phyloP scores from a whole-genome alignment of 2,797 vertebrate genomes.

The Sebastiscus tertius region DNA sequence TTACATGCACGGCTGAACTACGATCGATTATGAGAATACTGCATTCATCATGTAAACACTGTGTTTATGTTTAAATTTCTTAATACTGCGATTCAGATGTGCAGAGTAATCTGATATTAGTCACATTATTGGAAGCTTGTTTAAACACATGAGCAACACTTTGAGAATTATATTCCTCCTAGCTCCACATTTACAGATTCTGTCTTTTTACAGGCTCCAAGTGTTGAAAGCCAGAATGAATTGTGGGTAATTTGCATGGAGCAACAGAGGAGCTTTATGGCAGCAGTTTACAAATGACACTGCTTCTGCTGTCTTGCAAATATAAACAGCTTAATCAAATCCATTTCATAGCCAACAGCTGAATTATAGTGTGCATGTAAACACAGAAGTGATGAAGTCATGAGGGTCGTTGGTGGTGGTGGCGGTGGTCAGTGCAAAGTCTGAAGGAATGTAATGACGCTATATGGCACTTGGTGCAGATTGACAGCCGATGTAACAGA shows the following conservation, averaged over 20 bases:
- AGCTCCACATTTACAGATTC: background rate
- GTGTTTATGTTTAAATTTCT: background rate
- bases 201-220: slow-evolving; percentile 1
- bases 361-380: slow-evolving; percentile 60
- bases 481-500: slow-evolving; percentile 71
- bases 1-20: slow-evolving; percentile 54
- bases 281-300: background rate
- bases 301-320: background rate
- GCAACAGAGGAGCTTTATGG: background rate
- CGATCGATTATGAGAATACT: slow-evolving; percentile 16
- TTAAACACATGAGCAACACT: slow-evolving; percentile 12
- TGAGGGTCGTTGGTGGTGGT: slow-evolving; percentile 56
- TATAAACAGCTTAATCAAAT: slow-evolving; percentile 6
- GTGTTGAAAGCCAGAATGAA: background rate
- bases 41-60: slow-evolving; percentile 34
- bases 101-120: background rate
- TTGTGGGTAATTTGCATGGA: background rate
- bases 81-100: slow-evolving; percentile 4
- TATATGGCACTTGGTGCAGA: slow-evolving; percentile 86
- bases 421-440: slow-evolving; percentile 77
- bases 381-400: slow-evolving; percentile 55
- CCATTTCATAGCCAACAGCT: background rate
- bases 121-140: background rate
- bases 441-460: slow-evolving; percentile 83
- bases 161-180: background rate